Base-by-base conservation (phyloP, 2,888 invertebrate genomes). In the Eristalinus sepulchralis region DNA sequence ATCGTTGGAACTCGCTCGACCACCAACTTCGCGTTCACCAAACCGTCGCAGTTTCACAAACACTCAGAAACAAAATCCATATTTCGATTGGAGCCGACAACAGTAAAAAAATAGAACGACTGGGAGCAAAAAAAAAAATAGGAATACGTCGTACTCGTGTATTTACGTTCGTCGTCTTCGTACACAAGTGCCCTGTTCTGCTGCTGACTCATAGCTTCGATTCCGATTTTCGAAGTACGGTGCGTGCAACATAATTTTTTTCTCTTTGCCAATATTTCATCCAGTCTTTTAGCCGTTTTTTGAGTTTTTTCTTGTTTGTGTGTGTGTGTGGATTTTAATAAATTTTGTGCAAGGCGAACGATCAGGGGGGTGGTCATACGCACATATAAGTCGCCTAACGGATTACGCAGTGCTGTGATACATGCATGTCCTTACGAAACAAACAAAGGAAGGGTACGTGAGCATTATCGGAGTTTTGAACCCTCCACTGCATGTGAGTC, bases 1-100 rank as follows among this genome's bases (percentile, higher is more conserved):
- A 85, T 64, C 85, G 85, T 85, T 72, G 82, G 82, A 85, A 82
- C 72, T 78, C 81, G 81, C 82, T 78, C 82, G 77, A 85, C 85
- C 77, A 81, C 63, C 55, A 85, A 78, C 85, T 85, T 82, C 85
- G 78, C 82, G 77, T 47, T 72, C 82, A 73, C 81, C 71, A 22
- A 64, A 78, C 39, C 55, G 78, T 78, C 57, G 36, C 39, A 64
- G 55, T 66, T 76, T 9, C 36, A 20, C 47, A 47, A 17, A 47
- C 62, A 68, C 24, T 67, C 27, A 68, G 62, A 84, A 67, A 75
- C 62, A 81, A 81, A 84, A 47, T 84, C 80, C 60, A 76, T 79
- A 79, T 81, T 73, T 67, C 64, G 70, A 73, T 63, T 47, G 47
- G 17, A 47, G 17, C 47, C 47, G 17, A 53, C 13, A 36, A 5